Conservation (phyloP, 2,113 vertebrate species). For the Gallinago paraguaiae region DNA sequence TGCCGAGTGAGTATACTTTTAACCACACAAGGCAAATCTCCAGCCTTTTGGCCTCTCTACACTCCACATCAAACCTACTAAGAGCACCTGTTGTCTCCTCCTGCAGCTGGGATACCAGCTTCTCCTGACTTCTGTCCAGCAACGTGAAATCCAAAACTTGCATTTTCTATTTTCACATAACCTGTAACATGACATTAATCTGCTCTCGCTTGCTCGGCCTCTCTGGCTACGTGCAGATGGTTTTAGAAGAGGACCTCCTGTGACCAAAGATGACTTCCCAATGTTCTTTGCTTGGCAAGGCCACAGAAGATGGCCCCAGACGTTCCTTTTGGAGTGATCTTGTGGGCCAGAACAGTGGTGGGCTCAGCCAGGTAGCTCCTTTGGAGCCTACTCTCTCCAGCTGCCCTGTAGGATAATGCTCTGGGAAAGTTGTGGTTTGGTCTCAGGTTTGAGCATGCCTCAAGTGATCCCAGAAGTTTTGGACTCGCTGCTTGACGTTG, state of each 20-base stretch:
- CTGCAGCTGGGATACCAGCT: background rate
- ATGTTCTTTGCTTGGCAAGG: background rate
- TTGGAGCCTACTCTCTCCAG: background rate
- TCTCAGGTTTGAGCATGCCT: background rate
- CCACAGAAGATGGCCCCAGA: background rate
- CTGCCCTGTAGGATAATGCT: background rate
- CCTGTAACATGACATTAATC: background rate
- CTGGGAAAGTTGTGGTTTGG: background rate
- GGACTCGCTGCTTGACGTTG: background rate
- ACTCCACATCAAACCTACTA: background rate
- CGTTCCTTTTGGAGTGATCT: accelerated
- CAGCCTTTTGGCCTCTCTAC: background rate
- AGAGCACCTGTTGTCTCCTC: background rate
- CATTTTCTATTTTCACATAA: constrained; percentile 13
- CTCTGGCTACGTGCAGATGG: background rate
- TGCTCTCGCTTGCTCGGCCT: background rate
- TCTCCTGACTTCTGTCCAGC: constrained; percentile 12
- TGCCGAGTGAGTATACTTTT: background rate
- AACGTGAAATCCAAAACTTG: background rate
- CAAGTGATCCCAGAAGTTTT: background rate
- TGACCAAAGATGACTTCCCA: background rate
- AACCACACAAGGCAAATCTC: background rate
- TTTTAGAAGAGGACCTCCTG: background rate
- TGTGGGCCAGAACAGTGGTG: background rate
- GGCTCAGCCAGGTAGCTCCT: background rate